These are phyloP conservation scores for Argentina silus DNA, from an alignment of 2,797 vertebrate species.

Conservation along the genomic window DNA sequence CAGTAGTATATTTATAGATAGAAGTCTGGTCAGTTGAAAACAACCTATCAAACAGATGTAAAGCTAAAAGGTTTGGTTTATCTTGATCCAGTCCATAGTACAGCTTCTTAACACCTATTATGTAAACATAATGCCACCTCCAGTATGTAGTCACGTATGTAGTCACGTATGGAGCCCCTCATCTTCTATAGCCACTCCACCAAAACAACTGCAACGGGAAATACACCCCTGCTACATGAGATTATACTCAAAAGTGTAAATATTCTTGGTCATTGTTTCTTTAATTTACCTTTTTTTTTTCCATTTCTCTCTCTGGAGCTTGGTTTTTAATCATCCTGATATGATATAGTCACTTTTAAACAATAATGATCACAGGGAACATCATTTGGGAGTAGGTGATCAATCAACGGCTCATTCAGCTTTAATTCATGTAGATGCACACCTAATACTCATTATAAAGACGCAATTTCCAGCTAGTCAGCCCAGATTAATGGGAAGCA, in stretches of 20 bases:
- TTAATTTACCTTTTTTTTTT: conserved; percentile 57
- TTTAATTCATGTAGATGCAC: conserved; percentile 90
- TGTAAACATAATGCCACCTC: too few species aligned
- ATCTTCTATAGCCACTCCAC: conserved; percentile 14
- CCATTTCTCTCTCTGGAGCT: conserved; percentile 34
- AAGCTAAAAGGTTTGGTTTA: too few species aligned
- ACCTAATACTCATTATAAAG: conserved; percentile 90
- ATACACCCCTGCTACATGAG: conserved; percentile 1
- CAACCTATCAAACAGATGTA: too few species aligned
- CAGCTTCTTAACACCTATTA: too few species aligned
- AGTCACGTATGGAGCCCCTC: not conserved
- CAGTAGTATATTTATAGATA: too few species aligned
- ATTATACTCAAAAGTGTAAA: conserved; percentile 10
- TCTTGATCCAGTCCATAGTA: too few species aligned
- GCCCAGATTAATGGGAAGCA: conserved; percentile 81
- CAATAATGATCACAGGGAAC: conserved; percentile 79
- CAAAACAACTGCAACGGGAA: conserved; percentile 13
- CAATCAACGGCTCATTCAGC: conserved; percentile 84
- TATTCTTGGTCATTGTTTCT: conserved; percentile 51
- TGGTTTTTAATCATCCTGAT: conserved; percentile 80
- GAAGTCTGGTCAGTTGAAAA: too few species aligned
- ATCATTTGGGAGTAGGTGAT: conserved; percentile 81
- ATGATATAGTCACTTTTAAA: conserved; percentile 84
- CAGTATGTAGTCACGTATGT: not conserved
- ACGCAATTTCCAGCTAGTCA: conserved; percentile 86